Conservation (phyloP, 2,797 vertebrate species). For the Peromyscus melanophrys region DNA sequence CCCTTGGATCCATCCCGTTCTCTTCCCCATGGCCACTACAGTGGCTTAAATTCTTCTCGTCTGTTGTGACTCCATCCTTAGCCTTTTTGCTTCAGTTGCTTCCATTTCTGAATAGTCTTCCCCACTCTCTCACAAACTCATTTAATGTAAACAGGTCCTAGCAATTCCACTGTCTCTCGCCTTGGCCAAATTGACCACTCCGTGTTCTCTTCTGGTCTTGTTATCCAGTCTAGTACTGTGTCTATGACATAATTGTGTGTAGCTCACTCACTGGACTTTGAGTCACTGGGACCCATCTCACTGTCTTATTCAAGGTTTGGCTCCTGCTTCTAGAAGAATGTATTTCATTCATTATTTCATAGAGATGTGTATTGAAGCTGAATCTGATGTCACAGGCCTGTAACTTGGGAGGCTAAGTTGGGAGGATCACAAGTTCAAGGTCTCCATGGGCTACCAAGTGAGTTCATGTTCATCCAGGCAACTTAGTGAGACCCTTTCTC, state of each 20-base stretch:
- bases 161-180: not conserved
- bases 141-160: not conserved
- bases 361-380: conserved; percentile 34
- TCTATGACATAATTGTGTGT: conserved; percentile 15
- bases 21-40: not conserved
- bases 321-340: not conserved
- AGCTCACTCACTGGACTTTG: not conserved
- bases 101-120: not conserved
- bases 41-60: not conserved
- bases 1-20: not conserved
- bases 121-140: not conserved
- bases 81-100: conserved; percentile 8
- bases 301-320: conserved; percentile 49
- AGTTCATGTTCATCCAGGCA: not conserved
- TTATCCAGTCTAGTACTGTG: conserved; percentile 43
- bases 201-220: not conserved
- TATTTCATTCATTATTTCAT: conserved; percentile 45
- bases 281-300: conserved; percentile 33
- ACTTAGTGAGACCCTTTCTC: not conserved
- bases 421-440: not conserved
- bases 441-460: not conserved
- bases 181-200: not conserved
- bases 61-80: not conserved
- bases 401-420: not conserved
- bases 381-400: not conserved